Evolutionary conservation across 1,140 invertebrate species (phyloP).

Genomic region (Dryas iulia): DNA sequence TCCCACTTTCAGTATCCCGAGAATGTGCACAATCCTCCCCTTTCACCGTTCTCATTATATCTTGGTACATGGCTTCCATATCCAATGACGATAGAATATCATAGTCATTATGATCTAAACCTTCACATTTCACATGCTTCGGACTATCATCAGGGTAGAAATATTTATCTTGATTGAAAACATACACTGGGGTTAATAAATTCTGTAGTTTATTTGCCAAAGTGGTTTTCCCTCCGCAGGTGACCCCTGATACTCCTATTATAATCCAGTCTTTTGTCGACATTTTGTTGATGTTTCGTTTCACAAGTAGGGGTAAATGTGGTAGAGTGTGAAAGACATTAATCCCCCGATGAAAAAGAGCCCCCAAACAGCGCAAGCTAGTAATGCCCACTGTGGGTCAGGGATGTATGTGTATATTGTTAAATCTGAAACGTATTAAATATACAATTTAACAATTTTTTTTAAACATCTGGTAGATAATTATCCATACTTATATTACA

Average conservation of each 20-base stretch:
- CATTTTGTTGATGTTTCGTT: constrained; percentile 9
- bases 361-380: constrained; percentile 82
- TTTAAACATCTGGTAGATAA: too few relatives aligned
- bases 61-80: constrained; percentile 86
- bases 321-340: constrained; percentile 83
- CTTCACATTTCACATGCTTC: constrained; percentile 83
- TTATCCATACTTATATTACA: too few relatives aligned
- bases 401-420: constrained; percentile 82
- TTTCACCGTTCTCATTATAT: constrained; percentile 76
- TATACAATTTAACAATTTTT: too few relatives aligned
- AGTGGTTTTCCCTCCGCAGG: constrained; percentile 91
- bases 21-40: constrained; percentile 43
- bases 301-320: constrained; percentile 74
- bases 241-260: constrained; percentile 88
- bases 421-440: constrained; percentile 76
- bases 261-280: constrained; percentile 82
- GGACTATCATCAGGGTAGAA: constrained; percentile 86
- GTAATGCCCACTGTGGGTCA: constrained; percentile 81
- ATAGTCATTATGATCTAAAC: constrained; percentile 89
- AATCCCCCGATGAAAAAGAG: constrained; percentile 84
- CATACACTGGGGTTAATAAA: constrained; percentile 76
- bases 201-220: constrained; percentile 82
- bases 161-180: constrained; percentile 89
- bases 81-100: constrained; percentile 87
- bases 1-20: constrained; percentile 18